phyloP scores from a whole-genome alignment of 2,797 vertebrate genomes.

The Craterocephalus amniculus region DNA sequence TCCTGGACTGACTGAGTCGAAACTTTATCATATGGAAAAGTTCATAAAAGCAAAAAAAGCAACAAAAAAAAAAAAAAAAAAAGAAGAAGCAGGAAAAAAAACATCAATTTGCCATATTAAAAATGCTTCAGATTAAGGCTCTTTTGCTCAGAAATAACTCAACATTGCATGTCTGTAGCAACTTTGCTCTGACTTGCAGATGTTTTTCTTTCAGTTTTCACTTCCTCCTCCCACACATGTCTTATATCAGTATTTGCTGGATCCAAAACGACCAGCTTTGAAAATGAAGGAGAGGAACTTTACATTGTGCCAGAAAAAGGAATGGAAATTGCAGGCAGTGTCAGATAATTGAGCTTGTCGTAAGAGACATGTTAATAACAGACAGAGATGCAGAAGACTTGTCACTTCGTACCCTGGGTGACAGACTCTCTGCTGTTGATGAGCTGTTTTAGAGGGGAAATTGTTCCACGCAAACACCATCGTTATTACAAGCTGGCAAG shows the following conservation, averaged over 20 bases:
- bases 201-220: slow-evolving; percentile 77
- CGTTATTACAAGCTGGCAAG: slow-evolving; percentile 88
- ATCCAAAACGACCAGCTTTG: slow-evolving; percentile 84
- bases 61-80: not conserved
- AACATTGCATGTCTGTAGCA: slow-evolving; percentile 76
- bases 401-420: slow-evolving; percentile 86
- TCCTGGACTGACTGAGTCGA: not conserved
- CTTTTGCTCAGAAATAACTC: slow-evolving; percentile 45
- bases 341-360: slow-evolving; percentile 92
- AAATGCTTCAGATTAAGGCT: slow-evolving; percentile 16
- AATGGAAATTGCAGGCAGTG: slow-evolving; percentile 90
- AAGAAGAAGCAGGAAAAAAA: not conserved
- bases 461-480: slow-evolving; percentile 89
- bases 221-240: slow-evolving; percentile 83
- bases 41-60: not conserved
- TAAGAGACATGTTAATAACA: slow-evolving; percentile 90
- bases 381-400: slow-evolving; percentile 86
- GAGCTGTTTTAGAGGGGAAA: slow-evolving; percentile 90
- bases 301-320: slow-evolving; percentile 89
- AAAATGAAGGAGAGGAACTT: slow-evolving; percentile 89
- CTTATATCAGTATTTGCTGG: slow-evolving; percentile 84
- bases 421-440: slow-evolving; percentile 89
- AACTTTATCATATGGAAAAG: not conserved
- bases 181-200: slow-evolving; percentile 88
- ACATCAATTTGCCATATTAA: not conserved